Base-by-base conservation (phyloP, 2,888 invertebrate species). In the Ectobius pallidus region DNA sequence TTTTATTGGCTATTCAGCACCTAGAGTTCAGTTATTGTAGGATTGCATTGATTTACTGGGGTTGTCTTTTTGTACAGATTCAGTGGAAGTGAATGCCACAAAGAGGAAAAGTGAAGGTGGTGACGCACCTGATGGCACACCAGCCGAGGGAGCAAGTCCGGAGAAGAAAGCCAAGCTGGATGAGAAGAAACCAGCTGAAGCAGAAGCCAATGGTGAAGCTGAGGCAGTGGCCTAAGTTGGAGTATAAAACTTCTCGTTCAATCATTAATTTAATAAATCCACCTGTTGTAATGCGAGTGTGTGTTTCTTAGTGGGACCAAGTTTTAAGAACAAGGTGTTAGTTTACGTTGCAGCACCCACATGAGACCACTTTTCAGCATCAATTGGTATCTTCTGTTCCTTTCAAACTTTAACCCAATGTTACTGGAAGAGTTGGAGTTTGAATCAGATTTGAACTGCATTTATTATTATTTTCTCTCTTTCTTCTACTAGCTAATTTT, bases 131-230 rank as follows among this genome's bases (percentile, higher is more conserved):
- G 83, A 82, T 58, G 80, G 78, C 46, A 78, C 80, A 70, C 79
- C 81, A 9, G 81, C 81, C 32, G 90, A 90, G 76, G 90, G 88
- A 77, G 87, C 86, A 62, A 88, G 89, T 74, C 91, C 91, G 9
- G 91, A 91, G 80, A 92, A 92, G 83, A 92, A 92, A 80, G 88
- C 90, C 76, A 92, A 91, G 84, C 85, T 90, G 71, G 88, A 87
- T 16, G 90, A 90, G 63, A 88, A 88, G 75, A n/a, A n/a, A n/a
- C 81, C 84, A 65, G 42, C 63, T 20, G 81, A 84, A 2, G 82
- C 86, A 9, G 86, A 86, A 16, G 90, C 90, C 76, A 86, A 86
- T 78, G 85, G 85, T 61, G 84, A 86, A 30, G 86, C 87, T 73
- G 79, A 81, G 69, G 87, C 88, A 39, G 73, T 70, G 39, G 75